Evolutionary conservation across 2,888 invertebrate species (phyloP), one percentile per base, ranked within the genome.

Genomic region (Rhamnusium bicolor): DNA sequence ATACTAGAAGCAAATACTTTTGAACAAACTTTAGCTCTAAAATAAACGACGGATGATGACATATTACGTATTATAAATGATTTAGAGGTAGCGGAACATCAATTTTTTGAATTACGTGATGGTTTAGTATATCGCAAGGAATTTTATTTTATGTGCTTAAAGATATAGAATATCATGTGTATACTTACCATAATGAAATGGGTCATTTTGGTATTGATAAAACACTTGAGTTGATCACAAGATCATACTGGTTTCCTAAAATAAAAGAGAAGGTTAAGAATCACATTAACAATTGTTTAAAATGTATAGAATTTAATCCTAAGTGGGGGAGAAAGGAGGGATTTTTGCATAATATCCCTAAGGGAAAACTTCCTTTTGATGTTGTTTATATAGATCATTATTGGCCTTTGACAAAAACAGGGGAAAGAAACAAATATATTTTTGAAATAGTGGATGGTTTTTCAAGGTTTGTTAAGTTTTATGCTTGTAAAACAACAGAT

Each of bases 361-460:
- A n/a, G n/a, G n/a, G n/a, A n/a, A n/a, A n/a, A n/a, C n/a, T n/a
- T n/a, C n/a, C n/a, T n/a, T n/a, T n/a, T n/a, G n/a, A n/a, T n/a
- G n/a, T n/a, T n/a, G n/a, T n/a, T n/a, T n/a, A n/a, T n/a, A n/a
- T n/a, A n/a, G n/a, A n/a, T n/a, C n/a, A n/a, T n/a, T n/a, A n/a
- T n/a, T n/a, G n/a, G n/a, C n/a, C n/a, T n/a, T n/a, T n/a, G n/a
- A 5, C 24, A 27, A 27, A 27, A 27, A 27, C 24, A 27, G 24
- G 24, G 24, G 19, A 71, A 6, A 65, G 24, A 27, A 27, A 79
- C 19, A 79, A 81, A 71, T 76, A 82, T 72, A 75, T 85, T 29
- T 76, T 85, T 12, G 79, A 80, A 8, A 73, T 83, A 6, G 71
- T 84, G 5, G 82, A 85, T 63, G 73, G 69, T 0, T 84, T 84